Evolutionary conservation across 2,888 invertebrate genomes (phyloP), one percentile per base, ranked within the genome.

Genomic region (Hanleya hanleyi): DNA sequence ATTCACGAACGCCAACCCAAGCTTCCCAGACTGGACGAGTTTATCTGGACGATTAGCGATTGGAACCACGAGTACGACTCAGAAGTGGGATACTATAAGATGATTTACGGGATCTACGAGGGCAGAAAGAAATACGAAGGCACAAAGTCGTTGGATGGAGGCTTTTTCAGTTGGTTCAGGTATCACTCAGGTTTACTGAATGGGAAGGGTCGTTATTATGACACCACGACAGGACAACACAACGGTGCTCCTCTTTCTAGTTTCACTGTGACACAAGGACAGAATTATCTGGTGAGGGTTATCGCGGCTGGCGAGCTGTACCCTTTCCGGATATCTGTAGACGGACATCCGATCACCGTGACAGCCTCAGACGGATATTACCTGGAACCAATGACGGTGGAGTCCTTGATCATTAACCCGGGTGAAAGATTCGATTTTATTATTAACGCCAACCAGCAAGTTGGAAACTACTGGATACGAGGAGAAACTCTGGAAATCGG

Each of bases 401-500:
- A 86, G 29, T 77, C 72, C 2, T 51, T 86, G 33, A 57, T 57
- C 32, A 57, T 57, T 32, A 57, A 57, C 57, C 57, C 57, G 4
- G 57, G 57, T 29, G 57, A 57, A 26, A 75, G 83, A 26, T 79
- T 78, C 62, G 87, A 87, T 71, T 81, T 88, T 61, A 73, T 82
- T 9, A 49, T 88, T 0, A 66, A 35, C 6, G 80, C 87, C 6
- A 76, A 80, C 57, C 69, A 82, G 49, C 22, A 62, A 1, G 69
- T 75, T 0, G 80, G 66, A 1, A 83, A 82, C 64, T 87, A 86
- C 70, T 87, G 86, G 87, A 78, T 88, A 2, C 67, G 86, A 2
- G 81, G 79, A 6, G 71, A 81, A 66, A 82, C 82, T 4, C 51
- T 85, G 41, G 76, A 80, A 49, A 36, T 36, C 5, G 73, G 61